Evolutionary conservation across 2,113 vertebrate species (phyloP), one percentile per base, ranked within the genome.

Genomic region (Alexandromys fortis): DNA sequence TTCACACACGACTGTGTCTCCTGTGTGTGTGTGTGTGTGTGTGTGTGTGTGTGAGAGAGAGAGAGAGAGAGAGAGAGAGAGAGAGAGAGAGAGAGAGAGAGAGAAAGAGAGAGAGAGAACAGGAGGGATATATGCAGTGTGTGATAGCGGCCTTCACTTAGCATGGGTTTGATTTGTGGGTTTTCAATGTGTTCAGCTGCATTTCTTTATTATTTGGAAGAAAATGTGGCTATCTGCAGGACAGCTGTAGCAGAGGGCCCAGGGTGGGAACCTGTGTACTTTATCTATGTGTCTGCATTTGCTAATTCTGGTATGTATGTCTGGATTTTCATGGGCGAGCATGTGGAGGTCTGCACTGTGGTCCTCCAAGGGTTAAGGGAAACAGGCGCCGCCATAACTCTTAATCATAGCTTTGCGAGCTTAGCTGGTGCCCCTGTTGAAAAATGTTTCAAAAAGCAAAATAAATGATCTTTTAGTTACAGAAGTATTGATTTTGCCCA

Each of bases 401-500:
- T 99, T 99, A 98, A 99, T 98, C 98, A 98, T 98, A 98, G 98
- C 98, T 99, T 99, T 92, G 0, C 95, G 72, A 97, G 98, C 98
- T 99, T 99, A 99, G 98, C 98, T 97, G 98, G 98, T 98, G 98
- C 98, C 97, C 98, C 98, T 98, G 98, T 97, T 99, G 98, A 99
- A 98, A 99, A 99, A 99, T 98, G 98, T 97, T 98, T 98, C 98
- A 98, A 98, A 98, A 98, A 98, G 97, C 98, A 98, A 99, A 99
- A 99, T 98, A 98, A 99, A 99, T 99, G 97, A 98, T 98, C 98
- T 98, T 97, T 97, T 98, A 98, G 98, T 98, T 98, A 98, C 98
- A 98, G 97, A 98, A 98, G 98, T 98, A 99, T 99, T 99, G 99
- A 99, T 99, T 99, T 99, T 99, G 98, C 98, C 98, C 98, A 98